Conservation (phyloP, 2,888 invertebrate genomes). For the Choristoneura rosaceana region DNA sequence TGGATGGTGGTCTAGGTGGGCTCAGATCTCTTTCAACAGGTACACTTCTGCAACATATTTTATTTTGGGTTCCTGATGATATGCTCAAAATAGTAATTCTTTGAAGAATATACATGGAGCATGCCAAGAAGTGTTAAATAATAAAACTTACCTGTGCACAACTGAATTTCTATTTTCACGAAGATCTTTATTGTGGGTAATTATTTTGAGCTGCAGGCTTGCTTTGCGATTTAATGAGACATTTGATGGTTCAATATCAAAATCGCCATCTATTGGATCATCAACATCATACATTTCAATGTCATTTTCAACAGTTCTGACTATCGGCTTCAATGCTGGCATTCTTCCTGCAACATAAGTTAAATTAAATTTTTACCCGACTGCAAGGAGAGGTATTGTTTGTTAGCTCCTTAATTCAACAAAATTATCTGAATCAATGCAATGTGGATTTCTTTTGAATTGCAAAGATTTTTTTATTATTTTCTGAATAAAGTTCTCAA, state of each 20-base stretch:
- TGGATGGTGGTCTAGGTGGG: constrained; percentile 78
- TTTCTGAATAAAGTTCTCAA: too few species aligned
- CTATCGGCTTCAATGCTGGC: constrained; percentile 67
- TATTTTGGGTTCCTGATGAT: neutral
- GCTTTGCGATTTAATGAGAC: constrained; percentile 64
- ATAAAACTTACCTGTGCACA: constrained; percentile 56
- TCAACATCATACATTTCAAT: constrained; percentile 76
- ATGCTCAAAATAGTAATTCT: neutral
- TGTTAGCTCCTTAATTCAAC: neutral
- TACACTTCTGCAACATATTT: constrained; percentile 56
- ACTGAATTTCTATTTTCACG: constrained; percentile 55
- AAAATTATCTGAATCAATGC: neutral
- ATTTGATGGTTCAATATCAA: constrained; percentile 52
- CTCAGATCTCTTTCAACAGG: constrained; percentile 67
- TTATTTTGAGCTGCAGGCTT: constrained; percentile 76
- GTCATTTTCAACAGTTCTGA: constrained; percentile 80
- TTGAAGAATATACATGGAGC: neutral
- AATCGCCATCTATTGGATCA: constrained; percentile 74
- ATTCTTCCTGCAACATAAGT: constrained; percentile 49
- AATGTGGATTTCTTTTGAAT: neutral
- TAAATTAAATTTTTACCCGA: too few species aligned
- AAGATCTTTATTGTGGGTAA: constrained; percentile 73
- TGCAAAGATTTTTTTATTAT: too few species aligned
- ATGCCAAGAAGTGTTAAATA: too few species aligned
- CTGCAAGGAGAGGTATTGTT: neutral